Evolutionary conservation across 1,140 invertebrate species (phyloP), one percentile per base, ranked within the genome.

Genomic region (Bombus waltoni): DNA sequence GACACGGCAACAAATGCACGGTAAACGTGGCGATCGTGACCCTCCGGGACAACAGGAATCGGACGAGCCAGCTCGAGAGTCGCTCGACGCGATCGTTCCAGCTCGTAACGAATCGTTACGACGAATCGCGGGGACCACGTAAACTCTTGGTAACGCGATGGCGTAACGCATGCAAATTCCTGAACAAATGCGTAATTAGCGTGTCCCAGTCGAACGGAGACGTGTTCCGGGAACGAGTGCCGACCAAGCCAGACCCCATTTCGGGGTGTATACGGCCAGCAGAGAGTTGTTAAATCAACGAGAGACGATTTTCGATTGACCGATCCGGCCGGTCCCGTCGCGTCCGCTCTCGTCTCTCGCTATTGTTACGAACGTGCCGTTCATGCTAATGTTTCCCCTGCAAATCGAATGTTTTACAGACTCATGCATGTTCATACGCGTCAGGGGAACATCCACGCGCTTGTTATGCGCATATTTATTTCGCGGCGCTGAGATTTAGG

Each of bases 171-270:
- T 93, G 91, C 91, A 92, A 93, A 93, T 93, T 91, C 76, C 88
- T 75, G 90, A 83, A 93, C 92, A 93, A 93, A 93, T 92, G 91
- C 91, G 91, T 92, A 93, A 93, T 93, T 93, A 92, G 89, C 88
- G 88, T 92, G 89, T 85, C 79, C 86, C 76, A 74, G 59, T n/a
- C 66, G 18, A 68, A 68, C 22, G 65, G 65, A 66, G 65, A 32
- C n/a, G 65, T 32, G 66, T 35, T 22, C 73, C 47, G 38, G n/a
- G 35, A 81, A 53, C 57, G 75, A 79, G 59, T n/a, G n/a, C 8
- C 22, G 68, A 59, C 77, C 38, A 81, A 72, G 53, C 73, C n/a
- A 66, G 32, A 8, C n/a, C 15, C 32, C 65, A 15, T 32, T 9
- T 32, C n/a, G 3, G 32, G 2, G 10, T 4, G 35, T 70, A 22